Evolutionary conservation across 2,797 vertebrate genomes (phyloP), one percentile per base, ranked within the genome.

Genomic region (Leptoclinus maculatus): DNA sequence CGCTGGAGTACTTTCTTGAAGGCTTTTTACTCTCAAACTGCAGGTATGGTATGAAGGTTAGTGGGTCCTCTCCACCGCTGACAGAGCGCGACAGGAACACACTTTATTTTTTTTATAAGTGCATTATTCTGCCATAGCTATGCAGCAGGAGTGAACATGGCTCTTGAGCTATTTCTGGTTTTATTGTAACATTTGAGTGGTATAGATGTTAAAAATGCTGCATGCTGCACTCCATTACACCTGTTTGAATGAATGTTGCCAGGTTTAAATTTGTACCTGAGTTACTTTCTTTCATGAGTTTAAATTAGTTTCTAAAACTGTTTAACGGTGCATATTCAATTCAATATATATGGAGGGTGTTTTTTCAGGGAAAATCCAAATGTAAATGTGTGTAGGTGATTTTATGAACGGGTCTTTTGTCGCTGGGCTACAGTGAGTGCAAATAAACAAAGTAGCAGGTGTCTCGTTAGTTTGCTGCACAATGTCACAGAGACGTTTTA

Each of bases 11-110:
- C 51, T 58, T 17, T 19, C 7, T 4, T 23, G 25, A 68, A 65
- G 13, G 76, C 76, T 82, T 78, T 77, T 77, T 68, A 41, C 82
- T 57, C 29, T 77, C 56, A 43, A 32, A 34, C 63, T 60, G 34
- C 13, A 60, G 69, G 65, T 34, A 72, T 79, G 36, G 36, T 58
- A 16, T 49, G 56, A 73, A 49, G 74, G 78, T 59, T 25, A 76
- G n/a, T 29, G 36, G 47, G 65, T 75, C 59, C 49, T 17, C 63
- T 68, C 59, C 34, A 16, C 58, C 17, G n/a, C 49, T 36, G 6
- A 14, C 54, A 27, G 71, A 80, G 78, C 16, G 13, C 74, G 62
- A 82, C 43, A 23, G 38, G n/a, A 69, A 64, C 29, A 38, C 36
- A 25, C 63, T 39, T 38, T 70, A 66, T 64, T 3, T 65, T 32